Base-by-base conservation (phyloP, 2,797 vertebrate species). In the Poeciliopsis paucimaculata region DNA sequence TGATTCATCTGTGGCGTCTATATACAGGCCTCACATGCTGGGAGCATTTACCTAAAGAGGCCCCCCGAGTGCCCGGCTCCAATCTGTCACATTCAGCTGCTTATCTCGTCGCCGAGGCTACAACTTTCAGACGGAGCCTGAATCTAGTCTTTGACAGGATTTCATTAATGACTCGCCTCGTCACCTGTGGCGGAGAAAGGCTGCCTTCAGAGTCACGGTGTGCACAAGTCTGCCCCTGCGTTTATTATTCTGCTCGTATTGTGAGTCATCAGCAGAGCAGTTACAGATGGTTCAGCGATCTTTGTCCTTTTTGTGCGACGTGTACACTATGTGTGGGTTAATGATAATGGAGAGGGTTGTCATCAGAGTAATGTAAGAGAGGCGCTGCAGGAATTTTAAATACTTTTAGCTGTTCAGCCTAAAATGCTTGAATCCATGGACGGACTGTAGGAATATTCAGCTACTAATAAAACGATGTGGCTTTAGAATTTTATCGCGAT, bases 201-300 rank as follows among this genome's bases (percentile, higher is more conserved):
- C 43, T 28, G 75, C 79, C 76, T 77, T 72, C 23, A 60, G 75
- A 73, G 84, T 86, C 76, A 34, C n/a, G 26, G 1, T 10, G 70
- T 75, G 75, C 75, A 70, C 75, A 82, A 84, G 75, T 12, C 62
- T 70, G 36, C 83, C 64, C 49, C 4, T 41, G 68, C 77, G 68
- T 82, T 87, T 82, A 86, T 74, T 81, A 85, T 87, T 84, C 78
- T 57, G 62, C 85, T 84, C 88, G 82, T 82, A 36, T 39, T 15
- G 31, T 84, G 88, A 90, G 55, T 91, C 89, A 89, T 57, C 77
- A 43, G 55, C 76, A 39, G 45, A 68, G 2, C 83, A 82, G 34
- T 83, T 73, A 70, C 23, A 26, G 4, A 79, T 78, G 80, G 34
- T 88, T 71, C 18, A 18, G 6, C 13, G 64, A 41, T 47, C 45